A percentile compares a stretch with the other conserved stretches of the same genome.
phyloP scores from a whole-genome alignment of 2,888 invertebrate genomes.

The Megaustenia siamemsis region DNA sequence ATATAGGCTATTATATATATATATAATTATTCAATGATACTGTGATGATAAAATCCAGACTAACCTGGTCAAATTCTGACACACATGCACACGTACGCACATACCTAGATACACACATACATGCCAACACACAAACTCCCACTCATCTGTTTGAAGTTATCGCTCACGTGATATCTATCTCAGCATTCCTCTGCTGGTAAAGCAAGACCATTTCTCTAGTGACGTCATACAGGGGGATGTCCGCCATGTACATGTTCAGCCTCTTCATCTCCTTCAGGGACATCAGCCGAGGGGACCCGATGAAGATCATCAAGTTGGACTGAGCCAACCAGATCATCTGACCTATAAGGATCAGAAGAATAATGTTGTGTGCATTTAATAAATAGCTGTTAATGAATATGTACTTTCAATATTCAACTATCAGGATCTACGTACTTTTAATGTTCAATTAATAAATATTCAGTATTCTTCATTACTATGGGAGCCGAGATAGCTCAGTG shows the following conservation, averaged over 20 bases:
- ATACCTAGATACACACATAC: slow-evolving; percentile 10
- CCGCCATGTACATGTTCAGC: slow-evolving; percentile 74
- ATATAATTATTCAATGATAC: no score
- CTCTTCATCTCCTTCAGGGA: slow-evolving; percentile 74
- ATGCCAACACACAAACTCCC: no score
- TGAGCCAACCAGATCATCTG: slow-evolving; percentile 70
- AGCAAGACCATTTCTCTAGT: slow-evolving; percentile 77
- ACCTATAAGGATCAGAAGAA: neutral
- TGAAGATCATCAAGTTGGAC: slow-evolving; percentile 71
- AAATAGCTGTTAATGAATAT: no score
- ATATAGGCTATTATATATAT: no score
- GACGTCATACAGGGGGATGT: slow-evolving; percentile 78
- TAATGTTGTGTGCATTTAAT: no score
- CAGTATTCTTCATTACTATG: no score
- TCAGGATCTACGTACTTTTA: no score
- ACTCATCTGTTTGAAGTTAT: neutral
- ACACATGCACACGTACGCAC: neutral
- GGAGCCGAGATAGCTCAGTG: no score
- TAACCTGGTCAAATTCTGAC: no score
- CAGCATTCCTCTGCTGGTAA: slow-evolving; percentile 78
- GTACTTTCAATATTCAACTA: no score
- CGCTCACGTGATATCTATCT: slow-evolving; percentile 74
- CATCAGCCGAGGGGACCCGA: slow-evolving; percentile 76
- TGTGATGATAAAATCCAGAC: no score
- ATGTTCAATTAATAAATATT: no score